phyloP scores from a whole-genome alignment of 2,113 vertebrate species.

The Pollimyrus isidori region DNA sequence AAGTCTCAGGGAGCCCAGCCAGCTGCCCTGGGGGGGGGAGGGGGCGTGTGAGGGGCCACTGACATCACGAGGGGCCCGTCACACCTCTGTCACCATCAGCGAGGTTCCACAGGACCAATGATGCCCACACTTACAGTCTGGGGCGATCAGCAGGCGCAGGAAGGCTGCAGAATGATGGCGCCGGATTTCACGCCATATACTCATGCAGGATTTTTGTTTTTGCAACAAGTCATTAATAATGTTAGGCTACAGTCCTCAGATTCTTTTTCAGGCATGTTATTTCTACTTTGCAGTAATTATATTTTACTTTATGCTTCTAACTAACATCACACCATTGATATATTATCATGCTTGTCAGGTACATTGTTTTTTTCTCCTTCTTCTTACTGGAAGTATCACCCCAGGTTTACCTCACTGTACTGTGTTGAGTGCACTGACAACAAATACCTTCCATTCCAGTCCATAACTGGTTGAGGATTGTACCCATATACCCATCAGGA shows the following conservation, averaged over 20 bases:
- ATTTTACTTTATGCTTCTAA: neutral
- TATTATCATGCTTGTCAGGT: neutral
- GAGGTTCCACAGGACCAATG: neutral
- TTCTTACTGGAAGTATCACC: neutral
- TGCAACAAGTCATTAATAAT: neutral
- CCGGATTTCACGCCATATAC: neutral
- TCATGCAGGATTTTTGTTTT: neutral
- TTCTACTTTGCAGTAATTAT: neutral
- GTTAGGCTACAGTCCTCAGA: neutral
- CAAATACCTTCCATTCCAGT: neutral
- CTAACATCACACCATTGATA: neutral
- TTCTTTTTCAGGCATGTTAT: neutral
- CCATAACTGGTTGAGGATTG: neutral
- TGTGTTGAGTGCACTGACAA: neutral
- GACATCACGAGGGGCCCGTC: neutral
- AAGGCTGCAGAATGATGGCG: neutral
- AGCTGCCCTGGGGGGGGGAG: neutral
- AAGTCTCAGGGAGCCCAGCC: neutral
- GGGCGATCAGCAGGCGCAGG: neutral
- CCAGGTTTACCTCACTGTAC: neutral
- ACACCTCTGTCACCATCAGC: neutral
- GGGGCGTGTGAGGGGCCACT: neutral
- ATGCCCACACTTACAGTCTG: neutral
- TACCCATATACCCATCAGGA: neutral
- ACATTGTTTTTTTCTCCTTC: neutral